Evolutionary conservation across 1,140 invertebrate genomes (phyloP).

Genomic region (Potamilus streckersoni): DNA sequence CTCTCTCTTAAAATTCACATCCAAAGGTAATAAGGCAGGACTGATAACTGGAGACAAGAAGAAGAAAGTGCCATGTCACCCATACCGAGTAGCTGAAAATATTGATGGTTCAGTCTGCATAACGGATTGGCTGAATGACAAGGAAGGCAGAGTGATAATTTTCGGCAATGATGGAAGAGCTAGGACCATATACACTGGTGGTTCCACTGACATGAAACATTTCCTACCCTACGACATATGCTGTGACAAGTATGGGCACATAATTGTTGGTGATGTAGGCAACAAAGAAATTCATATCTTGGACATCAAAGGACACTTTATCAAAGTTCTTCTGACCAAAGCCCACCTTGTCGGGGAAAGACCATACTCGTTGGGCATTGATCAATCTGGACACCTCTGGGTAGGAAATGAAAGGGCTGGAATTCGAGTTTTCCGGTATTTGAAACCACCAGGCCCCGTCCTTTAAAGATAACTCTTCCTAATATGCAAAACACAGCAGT

Average conservation of each 20-base stretch:
- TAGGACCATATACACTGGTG: constrained; percentile 25
- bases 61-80: constrained; percentile 20
- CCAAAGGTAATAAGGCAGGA: constrained; percentile 25
- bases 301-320: constrained; percentile 27
- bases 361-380: constrained; percentile 25
- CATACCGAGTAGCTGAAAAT: constrained; percentile 27
- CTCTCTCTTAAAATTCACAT: constrained; percentile 27
- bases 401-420: constrained; percentile 26
- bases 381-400: constrained; percentile 21
- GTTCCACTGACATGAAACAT: neutral
- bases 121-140: constrained; percentile 25
- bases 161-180: constrained; percentile 23
- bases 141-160: constrained; percentile 25
- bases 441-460: neutral
- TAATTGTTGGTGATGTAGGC: constrained; percentile 23
- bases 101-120: constrained; percentile 24
- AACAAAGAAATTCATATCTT: constrained; percentile 26
- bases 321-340: constrained; percentile 9
- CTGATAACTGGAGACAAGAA: constrained; percentile 21
- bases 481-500: no score
- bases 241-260: constrained; percentile 24
- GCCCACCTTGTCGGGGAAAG: constrained; percentile 16
- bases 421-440: constrained; percentile 24
- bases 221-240: constrained; percentile 29
- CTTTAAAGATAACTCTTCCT: no score